These are phyloP conservation scores for Anticlea derivata DNA, from an alignment of 2,888 invertebrate genomes.

Conservation along the genomic window DNA sequence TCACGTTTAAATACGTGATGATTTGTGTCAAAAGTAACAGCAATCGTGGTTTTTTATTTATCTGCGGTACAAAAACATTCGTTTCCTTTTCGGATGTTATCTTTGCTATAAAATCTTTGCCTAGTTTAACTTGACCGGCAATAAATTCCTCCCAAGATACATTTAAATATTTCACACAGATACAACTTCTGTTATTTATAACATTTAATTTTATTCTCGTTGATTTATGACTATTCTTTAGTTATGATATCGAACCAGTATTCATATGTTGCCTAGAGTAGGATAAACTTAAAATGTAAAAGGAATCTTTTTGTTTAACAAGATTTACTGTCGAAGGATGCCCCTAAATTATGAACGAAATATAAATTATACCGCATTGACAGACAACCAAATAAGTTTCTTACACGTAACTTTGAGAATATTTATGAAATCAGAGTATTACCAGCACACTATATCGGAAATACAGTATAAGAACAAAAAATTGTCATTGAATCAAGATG, in stretches of 20 bases:
- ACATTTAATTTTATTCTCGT: conserved; percentile 32
- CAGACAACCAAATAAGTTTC: conserved; percentile 13
- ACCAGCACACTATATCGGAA: conserved; percentile 36
- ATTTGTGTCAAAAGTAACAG: neutral
- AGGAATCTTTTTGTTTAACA: conserved; percentile 32
- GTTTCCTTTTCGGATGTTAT: conserved; percentile 26
- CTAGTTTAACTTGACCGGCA: conserved; percentile 24
- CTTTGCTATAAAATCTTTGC: conserved; percentile 26
- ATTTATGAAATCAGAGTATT: neutral
- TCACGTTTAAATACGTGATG: conserved; percentile 15
- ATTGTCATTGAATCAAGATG: conserved; percentile 21
- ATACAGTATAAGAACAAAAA: no score
- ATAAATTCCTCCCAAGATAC: conserved; percentile 30
- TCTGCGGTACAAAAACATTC: conserved; percentile 11
- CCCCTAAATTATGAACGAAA: conserved; percentile 25
- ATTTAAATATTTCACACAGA: conserved; percentile 33
- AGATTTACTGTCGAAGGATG: conserved; percentile 30
- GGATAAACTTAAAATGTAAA: conserved; percentile 30
- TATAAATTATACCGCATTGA: conserved; percentile 17
- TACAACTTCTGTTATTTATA: conserved; percentile 36
- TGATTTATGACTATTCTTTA: conserved; percentile 36
- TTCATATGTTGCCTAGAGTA: conserved; percentile 22
- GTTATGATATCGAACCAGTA: conserved; percentile 33
- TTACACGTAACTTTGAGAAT: neutral
- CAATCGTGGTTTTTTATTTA: conserved; percentile 5